Evolutionary conservation across 2,113 vertebrate genomes (phyloP).

Genomic region (Anguilla japonica): DNA sequence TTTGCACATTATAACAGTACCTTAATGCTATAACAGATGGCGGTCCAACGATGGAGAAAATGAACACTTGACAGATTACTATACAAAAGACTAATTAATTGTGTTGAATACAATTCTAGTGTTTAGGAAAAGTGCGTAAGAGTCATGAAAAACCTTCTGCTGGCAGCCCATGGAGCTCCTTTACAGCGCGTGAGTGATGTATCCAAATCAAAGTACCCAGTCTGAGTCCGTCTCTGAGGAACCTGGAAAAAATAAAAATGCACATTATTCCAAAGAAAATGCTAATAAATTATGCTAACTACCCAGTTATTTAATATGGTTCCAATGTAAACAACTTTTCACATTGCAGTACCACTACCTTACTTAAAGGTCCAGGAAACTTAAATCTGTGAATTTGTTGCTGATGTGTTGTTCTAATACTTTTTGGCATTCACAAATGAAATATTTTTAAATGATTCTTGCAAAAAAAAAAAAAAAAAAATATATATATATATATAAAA

Average conservation of each 20-base stretch:
- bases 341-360: not conserved
- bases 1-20: not conserved
- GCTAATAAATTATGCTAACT: not conserved
- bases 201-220: conserved; percentile 96
- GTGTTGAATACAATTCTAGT: not conserved
- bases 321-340: not conserved
- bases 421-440: too few species aligned
- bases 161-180: conserved; percentile 77
- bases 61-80: not conserved
- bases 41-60: not conserved
- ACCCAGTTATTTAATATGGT: not conserved
- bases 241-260: conserved; percentile 73
- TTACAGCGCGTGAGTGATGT: conserved; percentile 82
- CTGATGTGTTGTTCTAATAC: too few species aligned
- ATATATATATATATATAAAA: too few species aligned
- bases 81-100: not conserved
- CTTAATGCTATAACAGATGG: not conserved
- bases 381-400: too few species aligned
- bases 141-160: conserved; percentile 78
- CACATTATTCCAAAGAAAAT: conserved; percentile 20
- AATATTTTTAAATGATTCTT: too few species aligned
- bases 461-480: too few species aligned
- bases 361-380: not conserved
- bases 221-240: conserved; percentile 93
- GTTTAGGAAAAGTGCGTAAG: not conserved